Percentiles rank a stretch among this genome's conserved stretches.
phyloP scores from a whole-genome alignment of 2,888 invertebrate genomes.

The Scelioninae gen. 2 region DNA sequence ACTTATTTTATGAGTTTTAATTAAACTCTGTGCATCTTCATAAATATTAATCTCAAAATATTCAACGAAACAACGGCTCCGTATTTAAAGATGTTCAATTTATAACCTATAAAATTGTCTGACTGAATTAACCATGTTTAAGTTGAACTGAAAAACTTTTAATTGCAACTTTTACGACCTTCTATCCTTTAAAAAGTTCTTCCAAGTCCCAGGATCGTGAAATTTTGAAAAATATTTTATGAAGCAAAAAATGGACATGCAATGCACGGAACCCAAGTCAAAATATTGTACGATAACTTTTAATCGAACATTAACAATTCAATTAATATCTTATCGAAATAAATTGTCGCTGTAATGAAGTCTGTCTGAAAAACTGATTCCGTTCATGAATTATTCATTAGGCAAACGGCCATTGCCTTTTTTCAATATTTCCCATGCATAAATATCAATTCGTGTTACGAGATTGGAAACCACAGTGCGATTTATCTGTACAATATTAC shows the following conservation, averaged over 20 bases:
- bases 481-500: conserved; percentile 33
- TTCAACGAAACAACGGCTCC: conserved; percentile 13
- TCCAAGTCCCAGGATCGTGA: background rate
- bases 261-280: conserved; percentile 11
- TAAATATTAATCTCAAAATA: conserved; percentile 32
- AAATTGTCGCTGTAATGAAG: conserved; percentile 1
- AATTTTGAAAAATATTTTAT: conserved; percentile 44
- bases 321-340: background rate
- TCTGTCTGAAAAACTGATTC: conserved; percentile 7
- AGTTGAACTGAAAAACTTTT: conserved; percentile 45
- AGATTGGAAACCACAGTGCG: conserved; percentile 23
- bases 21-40: conserved; percentile 32
- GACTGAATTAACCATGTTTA: conserved; percentile 49
- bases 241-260: conserved; percentile 14
- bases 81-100: conserved; percentile 35
- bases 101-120: conserved; percentile 51
- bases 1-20: conserved; percentile 38
- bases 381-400: conserved; percentile 31
- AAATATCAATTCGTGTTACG: conserved; percentile 34
- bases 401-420: conserved; percentile 2
- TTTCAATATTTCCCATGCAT: conserved; percentile 37
- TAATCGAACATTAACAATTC: background rate
- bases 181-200: conserved; percentile 33
- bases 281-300: background rate
- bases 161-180: conserved; percentile 41